These are phyloP conservation scores for Hydrolagus colliei DNA, from an alignment of 2,797 vertebrate genomes.

Conservation along the genomic window DNA sequence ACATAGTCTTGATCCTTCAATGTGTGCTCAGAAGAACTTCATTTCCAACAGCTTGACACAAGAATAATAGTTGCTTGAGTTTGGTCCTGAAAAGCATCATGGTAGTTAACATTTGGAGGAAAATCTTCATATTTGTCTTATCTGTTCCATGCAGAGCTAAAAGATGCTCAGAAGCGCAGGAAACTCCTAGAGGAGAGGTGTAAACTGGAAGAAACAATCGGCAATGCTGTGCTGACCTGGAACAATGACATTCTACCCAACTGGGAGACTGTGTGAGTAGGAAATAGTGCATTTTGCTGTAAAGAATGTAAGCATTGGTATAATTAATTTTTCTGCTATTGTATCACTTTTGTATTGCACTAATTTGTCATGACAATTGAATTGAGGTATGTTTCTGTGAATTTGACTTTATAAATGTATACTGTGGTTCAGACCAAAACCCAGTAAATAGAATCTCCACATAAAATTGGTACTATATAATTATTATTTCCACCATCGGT, in stretches of 20 bases:
- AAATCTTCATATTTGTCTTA: background rate
- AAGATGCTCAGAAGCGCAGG: constrained; percentile 80
- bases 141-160: constrained; percentile 62
- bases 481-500: too few species aligned
- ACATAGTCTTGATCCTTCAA: too few species aligned
- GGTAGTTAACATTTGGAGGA: too few species aligned
- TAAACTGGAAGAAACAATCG: constrained; percentile 81
- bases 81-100: too few species aligned
- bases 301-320: background rate
- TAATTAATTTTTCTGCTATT: background rate
- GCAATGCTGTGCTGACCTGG: constrained; percentile 82
- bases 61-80: too few species aligned
- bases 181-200: constrained; percentile 85
- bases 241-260: constrained; percentile 87
- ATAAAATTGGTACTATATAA: too few species aligned
- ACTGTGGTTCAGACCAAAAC: too few species aligned
- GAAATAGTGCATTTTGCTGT: background rate
- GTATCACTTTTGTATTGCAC: background rate
- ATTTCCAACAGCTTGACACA: too few species aligned
- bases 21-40: too few species aligned
- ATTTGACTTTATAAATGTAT: too few species aligned
- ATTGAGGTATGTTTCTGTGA: too few species aligned
- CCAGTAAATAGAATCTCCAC: too few species aligned
- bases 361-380: background rate
- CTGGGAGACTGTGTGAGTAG: constrained; percentile 79